Evolutionary conservation across 2,797 vertebrate species (phyloP), one percentile per base, ranked within the genome.

Genomic region (Microchirus variegatus): DNA sequence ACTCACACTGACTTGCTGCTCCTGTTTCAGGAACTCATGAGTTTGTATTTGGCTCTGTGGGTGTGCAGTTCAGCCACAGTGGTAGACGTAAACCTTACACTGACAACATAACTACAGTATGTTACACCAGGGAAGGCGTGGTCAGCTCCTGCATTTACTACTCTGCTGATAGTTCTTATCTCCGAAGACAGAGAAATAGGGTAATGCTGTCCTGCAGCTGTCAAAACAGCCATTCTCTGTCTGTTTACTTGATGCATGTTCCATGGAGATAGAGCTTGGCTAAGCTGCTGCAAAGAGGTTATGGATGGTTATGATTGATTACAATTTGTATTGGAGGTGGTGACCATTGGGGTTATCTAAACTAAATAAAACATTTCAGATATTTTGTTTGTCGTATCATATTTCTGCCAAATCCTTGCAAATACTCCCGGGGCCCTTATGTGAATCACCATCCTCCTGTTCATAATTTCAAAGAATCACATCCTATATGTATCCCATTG

Each of bases 401-500:
- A 52, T 78, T 75, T 13, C 42, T 51, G 52, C 52, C 60, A 80
- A 79, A 85, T 77, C 73, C 56, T 54, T 73, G 38, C 50, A 78
- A 85, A 72, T 43, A 61, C 56, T 68, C 53, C 59, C 52, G 0
- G 19, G 52, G n/a, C n/a, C n/a, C n/a, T n/a, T 31, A 42, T 68
- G 54, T 59, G 74, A 79, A 57, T 73, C 48, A 3, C 11, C 47
- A 14, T 75, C 60, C 77, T 80, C 74, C 61, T 63, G 62, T 46
- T 53, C 61, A 51, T 71, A 53, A 53, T 86, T 74, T 70, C 41
- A 77, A 84, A 82, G 80, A 63, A 85, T 86, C 63, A 72, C 80
- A 81, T 89, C 79, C 74, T 85, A 66, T 79, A 85, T 84, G 77
- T 82, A 74, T 87, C 78, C 78, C 67, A 70, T 78, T 87, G 88